Evolutionary conservation across 1,140 invertebrate species (phyloP).

Genomic region (Goniozus legneri): DNA sequence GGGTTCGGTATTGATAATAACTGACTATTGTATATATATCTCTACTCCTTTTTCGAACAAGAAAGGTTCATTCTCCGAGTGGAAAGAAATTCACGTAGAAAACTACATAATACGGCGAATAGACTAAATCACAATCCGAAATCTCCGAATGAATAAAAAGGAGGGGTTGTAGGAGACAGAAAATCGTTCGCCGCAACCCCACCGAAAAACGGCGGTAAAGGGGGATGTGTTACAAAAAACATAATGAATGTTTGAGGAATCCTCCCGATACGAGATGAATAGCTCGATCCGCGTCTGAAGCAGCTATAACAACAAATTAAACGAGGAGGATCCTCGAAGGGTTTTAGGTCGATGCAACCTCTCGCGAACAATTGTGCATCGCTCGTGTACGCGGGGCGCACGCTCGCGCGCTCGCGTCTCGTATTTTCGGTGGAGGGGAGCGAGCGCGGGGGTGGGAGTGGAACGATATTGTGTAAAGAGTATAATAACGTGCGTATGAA

Average conservation of each 20-base stretch:
- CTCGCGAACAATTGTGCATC: background rate
- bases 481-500: conserved; percentile 46
- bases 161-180: no score
- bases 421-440: conserved; percentile 1
- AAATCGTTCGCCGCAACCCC: no score
- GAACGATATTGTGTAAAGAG: conserved; percentile 51
- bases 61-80: no score
- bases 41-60: no score
- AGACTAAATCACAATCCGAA: no score
- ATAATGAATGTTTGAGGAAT: conserved; percentile 52
- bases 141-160: no score
- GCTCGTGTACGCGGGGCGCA: background rate
- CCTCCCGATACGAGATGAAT: conserved; percentile 22
- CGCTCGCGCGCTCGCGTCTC: background rate
- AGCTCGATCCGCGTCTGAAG: conserved; percentile 28
- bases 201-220: no score
- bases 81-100: no score
- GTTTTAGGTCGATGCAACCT: conserved; percentile 23
- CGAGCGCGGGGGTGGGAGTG: conserved; percentile 27
- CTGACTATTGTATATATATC: no score
- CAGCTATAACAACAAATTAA: conserved; percentile 54
- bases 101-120: no score
- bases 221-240: conserved; percentile 42
- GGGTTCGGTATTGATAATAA: no score
- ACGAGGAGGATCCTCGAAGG: conserved; percentile 32